Evolutionary conservation across 64 coral and sea anemone species (phyloP).

Genomic region (Trachythela sp.): DNA sequence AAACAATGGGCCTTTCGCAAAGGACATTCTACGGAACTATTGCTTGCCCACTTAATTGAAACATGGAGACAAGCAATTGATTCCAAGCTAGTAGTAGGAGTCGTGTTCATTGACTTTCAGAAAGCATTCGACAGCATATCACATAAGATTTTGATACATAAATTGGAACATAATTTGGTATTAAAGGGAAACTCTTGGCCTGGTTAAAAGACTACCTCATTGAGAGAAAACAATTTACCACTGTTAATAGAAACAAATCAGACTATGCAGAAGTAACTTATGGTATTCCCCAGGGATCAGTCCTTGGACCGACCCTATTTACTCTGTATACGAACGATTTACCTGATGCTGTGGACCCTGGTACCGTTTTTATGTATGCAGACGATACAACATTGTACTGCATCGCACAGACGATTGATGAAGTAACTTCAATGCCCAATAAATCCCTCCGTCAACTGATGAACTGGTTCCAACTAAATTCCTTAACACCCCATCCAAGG

Average conservation of each 20-base stretch:
- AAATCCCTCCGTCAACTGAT: constrained; percentile 3
- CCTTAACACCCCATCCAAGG: constrained; percentile 29
- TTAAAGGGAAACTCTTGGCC: constrained; percentile 35
- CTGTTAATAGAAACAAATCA: constrained; percentile 25
- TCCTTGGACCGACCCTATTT: constrained; percentile 40
- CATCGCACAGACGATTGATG: constrained; percentile 31
- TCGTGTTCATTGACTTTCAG: constrained; percentile 49
- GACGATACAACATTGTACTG: constrained; percentile 49
- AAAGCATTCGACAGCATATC: constrained; percentile 57
- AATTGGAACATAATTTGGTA: constrained; percentile 38
- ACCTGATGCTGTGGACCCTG: constrained; percentile 39
- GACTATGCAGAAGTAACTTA: constrained; percentile 31
- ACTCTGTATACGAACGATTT: constrained; percentile 47
- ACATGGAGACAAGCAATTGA: constrained; percentile 43
- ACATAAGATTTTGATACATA: constrained; percentile 39
- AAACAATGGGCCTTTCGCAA: constrained; percentile 44
- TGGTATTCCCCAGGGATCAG: constrained; percentile 47
- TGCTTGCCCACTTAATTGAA: constrained; percentile 44
- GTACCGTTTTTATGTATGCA: constrained; percentile 39
- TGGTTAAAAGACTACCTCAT: constrained; percentile 52
- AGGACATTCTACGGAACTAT: constrained; percentile 41
- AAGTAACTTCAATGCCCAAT: neutral
- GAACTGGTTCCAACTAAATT: constrained; percentile 29
- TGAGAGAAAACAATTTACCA: constrained; percentile 26
- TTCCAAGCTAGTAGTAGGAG: constrained; percentile 29